Evolutionary conservation across 2,113 vertebrate species (phyloP).

Genomic region (Prunella fulvescens): DNA sequence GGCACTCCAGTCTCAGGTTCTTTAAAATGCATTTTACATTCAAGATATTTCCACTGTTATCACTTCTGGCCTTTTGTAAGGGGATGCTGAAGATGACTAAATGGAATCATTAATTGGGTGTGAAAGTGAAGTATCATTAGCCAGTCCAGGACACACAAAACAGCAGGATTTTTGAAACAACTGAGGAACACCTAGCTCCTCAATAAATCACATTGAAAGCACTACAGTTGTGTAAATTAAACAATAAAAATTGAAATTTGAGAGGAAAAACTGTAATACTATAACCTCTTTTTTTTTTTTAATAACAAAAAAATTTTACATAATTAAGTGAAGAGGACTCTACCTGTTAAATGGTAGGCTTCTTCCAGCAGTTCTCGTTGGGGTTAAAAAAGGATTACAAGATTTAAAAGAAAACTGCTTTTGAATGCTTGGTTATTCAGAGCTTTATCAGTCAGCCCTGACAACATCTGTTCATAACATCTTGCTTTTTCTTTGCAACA

Average conservation of each 20-base stretch:
- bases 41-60: background rate
- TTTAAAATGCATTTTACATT: background rate
- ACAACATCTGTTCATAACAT: background rate
- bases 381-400: background rate
- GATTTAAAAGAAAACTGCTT: background rate
- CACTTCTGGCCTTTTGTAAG: background rate
- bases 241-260: background rate
- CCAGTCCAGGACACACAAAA: background rate
- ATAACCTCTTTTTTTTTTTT: background rate
- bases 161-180: background rate
- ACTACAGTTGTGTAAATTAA: background rate
- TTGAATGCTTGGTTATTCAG: background rate
- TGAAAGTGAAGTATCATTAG: background rate
- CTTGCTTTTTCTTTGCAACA: background rate
- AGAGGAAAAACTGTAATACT: background rate
- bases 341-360: background rate
- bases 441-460: background rate
- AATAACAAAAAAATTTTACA: background rate
- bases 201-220: background rate
- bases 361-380: background rate
- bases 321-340: background rate
- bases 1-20: background rate
- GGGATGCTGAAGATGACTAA: background rate
- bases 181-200: background rate
- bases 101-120: background rate